Evolutionary conservation across 2,113 vertebrate genomes (phyloP).

Genomic region (Corythornis vintsioides): DNA sequence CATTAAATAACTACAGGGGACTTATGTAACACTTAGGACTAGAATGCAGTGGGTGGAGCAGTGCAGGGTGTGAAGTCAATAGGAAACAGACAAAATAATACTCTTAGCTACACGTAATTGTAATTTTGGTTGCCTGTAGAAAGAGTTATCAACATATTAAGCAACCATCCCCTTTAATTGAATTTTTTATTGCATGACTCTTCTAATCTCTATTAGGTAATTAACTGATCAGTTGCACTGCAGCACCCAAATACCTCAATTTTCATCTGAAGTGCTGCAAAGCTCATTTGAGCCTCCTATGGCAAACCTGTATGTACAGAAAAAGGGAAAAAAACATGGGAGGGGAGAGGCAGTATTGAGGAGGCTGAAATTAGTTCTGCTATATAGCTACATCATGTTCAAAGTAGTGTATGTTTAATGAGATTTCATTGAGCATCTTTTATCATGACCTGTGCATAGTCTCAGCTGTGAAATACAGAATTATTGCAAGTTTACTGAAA

Average conservation of each 20-base stretch:
- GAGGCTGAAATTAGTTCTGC: neutral
- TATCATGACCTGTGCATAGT: neutral
- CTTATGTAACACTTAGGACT: neutral
- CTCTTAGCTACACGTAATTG: neutral
- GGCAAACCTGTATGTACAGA: neutral
- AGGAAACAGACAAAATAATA: constrained; percentile 21
- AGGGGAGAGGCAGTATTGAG: neutral
- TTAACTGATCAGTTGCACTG: constrained; percentile 50
- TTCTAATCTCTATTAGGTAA: constrained; percentile 50
- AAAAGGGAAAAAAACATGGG: neutral
- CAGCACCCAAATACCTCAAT: constrained; percentile 14
- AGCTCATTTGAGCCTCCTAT: neutral
- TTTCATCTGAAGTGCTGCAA: constrained; percentile 30
- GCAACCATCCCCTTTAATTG: constrained; percentile 32
- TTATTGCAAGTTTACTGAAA: neutral
- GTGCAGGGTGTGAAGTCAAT: neutral
- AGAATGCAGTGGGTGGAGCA: neutral
- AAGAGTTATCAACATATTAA: constrained; percentile 38
- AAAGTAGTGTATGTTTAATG: constrained; percentile 14
- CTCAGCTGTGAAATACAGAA: neutral
- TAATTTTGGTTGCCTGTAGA: constrained; percentile 20
- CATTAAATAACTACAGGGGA: neutral
- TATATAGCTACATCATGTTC: neutral
- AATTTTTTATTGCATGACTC: constrained; percentile 34
- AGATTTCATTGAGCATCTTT: constrained; percentile 1